phyloP scores from a whole-genome alignment of 2,113 vertebrate species.

The Ivindomyrus marchei region DNA sequence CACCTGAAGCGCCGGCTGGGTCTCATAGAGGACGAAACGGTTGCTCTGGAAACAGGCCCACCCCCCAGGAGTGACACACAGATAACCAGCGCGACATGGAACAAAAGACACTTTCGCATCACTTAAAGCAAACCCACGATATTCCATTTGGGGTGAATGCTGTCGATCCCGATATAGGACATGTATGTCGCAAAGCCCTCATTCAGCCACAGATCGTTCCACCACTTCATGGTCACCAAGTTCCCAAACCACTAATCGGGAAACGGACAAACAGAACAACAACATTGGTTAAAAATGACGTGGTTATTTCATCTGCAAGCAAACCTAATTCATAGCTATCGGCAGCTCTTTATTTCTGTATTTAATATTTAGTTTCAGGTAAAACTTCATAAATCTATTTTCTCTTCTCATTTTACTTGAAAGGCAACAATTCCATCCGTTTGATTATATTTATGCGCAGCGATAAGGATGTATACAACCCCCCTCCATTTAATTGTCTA shows the following conservation, averaged over 20 bases:
- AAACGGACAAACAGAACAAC: neutral
- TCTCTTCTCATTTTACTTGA: neutral
- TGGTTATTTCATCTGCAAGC: neutral
- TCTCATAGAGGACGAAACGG: conserved; percentile 22
- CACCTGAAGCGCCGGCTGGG: conserved; percentile 40
- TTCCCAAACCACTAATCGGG: conserved; percentile 87
- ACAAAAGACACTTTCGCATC: neutral
- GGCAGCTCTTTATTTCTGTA: neutral
- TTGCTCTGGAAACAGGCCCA: conserved; percentile 43
- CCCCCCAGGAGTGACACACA: neutral
- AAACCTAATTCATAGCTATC: neutral
- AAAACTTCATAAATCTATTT: neutral
- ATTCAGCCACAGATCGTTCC: conserved; percentile 89
- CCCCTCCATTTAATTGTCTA: neutral
- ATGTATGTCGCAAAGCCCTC: conserved; percentile 85
- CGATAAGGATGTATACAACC: neutral
- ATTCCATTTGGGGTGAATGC: conserved; percentile 48
- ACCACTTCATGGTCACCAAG: conserved; percentile 86
- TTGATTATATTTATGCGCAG: neutral
- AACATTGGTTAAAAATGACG: neutral
- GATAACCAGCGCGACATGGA: neutral
- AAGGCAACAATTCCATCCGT: neutral
- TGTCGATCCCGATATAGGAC: conserved; percentile 61
- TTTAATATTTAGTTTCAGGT: neutral
- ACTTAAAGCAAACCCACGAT: conserved; percentile 57